phyloP scores from a whole-genome alignment of 2,797 vertebrate species.

The Trachurus trachurus region DNA sequence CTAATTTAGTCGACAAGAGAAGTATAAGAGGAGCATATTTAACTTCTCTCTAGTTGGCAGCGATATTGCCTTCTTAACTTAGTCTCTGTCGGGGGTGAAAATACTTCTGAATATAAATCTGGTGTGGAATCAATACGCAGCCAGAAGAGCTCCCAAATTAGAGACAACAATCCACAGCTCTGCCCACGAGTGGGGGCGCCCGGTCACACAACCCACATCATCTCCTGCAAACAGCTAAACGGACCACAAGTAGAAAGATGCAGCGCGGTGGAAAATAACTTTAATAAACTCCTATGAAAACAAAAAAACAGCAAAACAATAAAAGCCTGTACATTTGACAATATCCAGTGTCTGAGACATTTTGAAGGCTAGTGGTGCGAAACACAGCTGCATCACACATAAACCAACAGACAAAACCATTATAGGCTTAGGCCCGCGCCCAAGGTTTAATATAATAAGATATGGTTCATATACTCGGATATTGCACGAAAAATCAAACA shows the following conservation, averaged over 20 bases:
- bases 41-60: too few relatives aligned
- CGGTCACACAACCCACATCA: conserved; percentile 21
- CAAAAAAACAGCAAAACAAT: conserved; percentile 77
- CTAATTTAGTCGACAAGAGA: too few relatives aligned
- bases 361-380: conserved; percentile 76
- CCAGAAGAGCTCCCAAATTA: not conserved
- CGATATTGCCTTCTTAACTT: not conserved
- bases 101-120: conserved; percentile 24
- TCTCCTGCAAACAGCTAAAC: not conserved
- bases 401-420: conserved; percentile 70
- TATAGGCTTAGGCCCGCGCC: conserved; percentile 60
- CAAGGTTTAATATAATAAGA: conserved; percentile 55
- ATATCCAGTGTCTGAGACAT: conserved; percentile 85
- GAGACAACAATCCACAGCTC: not conserved
- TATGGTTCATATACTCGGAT: conserved; percentile 72
- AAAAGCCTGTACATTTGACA: conserved; percentile 82
- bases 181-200: conserved; percentile 10
- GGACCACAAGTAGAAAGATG: conserved; percentile 39
- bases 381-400: conserved; percentile 76
- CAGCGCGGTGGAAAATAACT: conserved; percentile 81
- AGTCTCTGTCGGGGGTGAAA: not conserved
- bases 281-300: conserved; percentile 87
- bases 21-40: too few relatives aligned
- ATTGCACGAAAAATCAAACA: conserved; percentile 83
- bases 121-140: conserved; percentile 23